A percentile compares a stretch with the other conserved stretches of the same genome.
phyloP scores from a whole-genome alignment of 1,140 invertebrate species.

The Aphelenchoides besseyi region DNA sequence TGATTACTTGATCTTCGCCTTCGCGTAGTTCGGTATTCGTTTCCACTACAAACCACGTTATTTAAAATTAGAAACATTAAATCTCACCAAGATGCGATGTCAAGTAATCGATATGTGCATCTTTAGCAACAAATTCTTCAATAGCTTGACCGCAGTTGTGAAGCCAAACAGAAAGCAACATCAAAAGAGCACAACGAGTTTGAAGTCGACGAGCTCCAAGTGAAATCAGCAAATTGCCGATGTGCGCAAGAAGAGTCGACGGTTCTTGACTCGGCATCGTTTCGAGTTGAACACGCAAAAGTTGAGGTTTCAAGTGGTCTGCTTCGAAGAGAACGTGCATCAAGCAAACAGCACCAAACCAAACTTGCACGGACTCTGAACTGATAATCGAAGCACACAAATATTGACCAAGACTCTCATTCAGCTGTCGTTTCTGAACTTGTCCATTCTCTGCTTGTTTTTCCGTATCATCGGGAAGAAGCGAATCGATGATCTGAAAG shows the following conservation, averaged over 20 bases:
- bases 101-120: slow-evolving; percentile 78
- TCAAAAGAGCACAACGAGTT: slow-evolving; percentile 83
- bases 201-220: slow-evolving; percentile 76
- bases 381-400: slow-evolving; percentile 89
- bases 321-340: slow-evolving; percentile 87
- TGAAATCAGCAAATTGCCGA: slow-evolving; percentile 44
- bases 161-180: slow-evolving; percentile 84
- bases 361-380: slow-evolving; percentile 80
- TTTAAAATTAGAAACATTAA: neutral
- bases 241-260: slow-evolving; percentile 45
- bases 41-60: slow-evolving; percentile 58
- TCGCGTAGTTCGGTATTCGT: slow-evolving; percentile 64
- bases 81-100: slow-evolving; percentile 62
- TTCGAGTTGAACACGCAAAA: slow-evolving; percentile 84
- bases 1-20: slow-evolving; percentile 79
- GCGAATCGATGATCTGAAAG: slow-evolving; percentile 75
- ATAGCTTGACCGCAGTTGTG: slow-evolving; percentile 79
- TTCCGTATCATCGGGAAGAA: slow-evolving; percentile 68
- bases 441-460: slow-evolving; percentile 37
- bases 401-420: slow-evolving; percentile 74
- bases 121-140: slow-evolving; percentile 76
- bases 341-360: slow-evolving; percentile 81
- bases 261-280: slow-evolving; percentile 34
- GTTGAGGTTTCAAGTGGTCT: slow-evolving; percentile 80
- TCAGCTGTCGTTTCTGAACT: neutral